These are phyloP conservation scores for Azorinus chamasolen DNA, from an alignment of 2,888 invertebrate genomes.

Conservation along the genomic window DNA sequence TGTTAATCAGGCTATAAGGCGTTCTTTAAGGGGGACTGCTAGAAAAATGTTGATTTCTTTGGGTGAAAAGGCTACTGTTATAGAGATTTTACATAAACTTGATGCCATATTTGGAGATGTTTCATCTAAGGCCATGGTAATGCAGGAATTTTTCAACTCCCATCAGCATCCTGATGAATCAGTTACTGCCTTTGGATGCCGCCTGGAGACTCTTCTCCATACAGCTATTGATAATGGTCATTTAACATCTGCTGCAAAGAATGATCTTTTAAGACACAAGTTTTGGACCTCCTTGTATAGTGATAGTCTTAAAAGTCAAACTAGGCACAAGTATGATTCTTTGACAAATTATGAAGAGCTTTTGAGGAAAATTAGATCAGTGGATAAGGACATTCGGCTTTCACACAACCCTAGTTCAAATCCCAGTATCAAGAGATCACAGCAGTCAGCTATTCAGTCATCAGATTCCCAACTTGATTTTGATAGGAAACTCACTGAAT, in stretches of 20 bases:
- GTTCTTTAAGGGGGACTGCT: conserved; percentile 40
- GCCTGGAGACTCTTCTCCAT: too few species aligned
- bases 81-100: conserved; percentile 24
- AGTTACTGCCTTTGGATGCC: conserved; percentile 42
- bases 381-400: neutral
- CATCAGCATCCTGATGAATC: conserved; percentile 27
- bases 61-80: conserved; percentile 25
- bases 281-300: conserved; percentile 39
- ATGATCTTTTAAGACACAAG: conserved; percentile 41
- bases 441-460: neutral
- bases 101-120: conserved; percentile 35
- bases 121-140: conserved; percentile 29
- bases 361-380: neutral
- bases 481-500: conserved; percentile 10
- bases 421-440: neutral
- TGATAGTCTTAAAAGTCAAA: conserved; percentile 26
- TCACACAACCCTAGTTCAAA: neutral
- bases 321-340: conserved; percentile 47
- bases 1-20: conserved; percentile 23
- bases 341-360: conserved; percentile 26
- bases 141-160: conserved; percentile 41
- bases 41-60: conserved; percentile 32
- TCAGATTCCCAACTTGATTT: neutral
- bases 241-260: conserved; percentile 25
- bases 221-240: too few species aligned